A percentile compares a stretch with the other conserved stretches of the same genome.
Conservation (phyloP, 2,888 invertebrate genomes). For the Allolobophora icterica region DNA sequence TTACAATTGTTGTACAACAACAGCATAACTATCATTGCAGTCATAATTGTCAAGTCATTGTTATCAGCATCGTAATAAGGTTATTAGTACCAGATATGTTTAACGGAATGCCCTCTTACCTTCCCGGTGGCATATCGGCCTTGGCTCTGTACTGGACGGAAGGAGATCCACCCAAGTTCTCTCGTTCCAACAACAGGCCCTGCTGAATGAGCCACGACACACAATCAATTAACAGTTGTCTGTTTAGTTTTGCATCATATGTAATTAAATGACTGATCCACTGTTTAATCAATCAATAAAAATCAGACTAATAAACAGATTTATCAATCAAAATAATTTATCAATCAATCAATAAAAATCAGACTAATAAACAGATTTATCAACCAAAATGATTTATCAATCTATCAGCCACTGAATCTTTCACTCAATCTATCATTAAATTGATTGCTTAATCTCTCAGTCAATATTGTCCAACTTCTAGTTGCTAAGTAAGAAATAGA, state of each 20-base stretch:
- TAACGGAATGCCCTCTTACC: not conserved
- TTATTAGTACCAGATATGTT: not conserved
- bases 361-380: not conserved
- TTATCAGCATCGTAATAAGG: not conserved
- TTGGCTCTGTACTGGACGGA: not conserved
- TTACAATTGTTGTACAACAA: too few species aligned
- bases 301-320: not conserved
- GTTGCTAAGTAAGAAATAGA: not conserved
- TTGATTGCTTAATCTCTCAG: too few species aligned
- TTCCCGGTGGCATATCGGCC: not conserved
- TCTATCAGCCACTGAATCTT: not conserved
- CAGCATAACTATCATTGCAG: not conserved
- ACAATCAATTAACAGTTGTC: not conserved
- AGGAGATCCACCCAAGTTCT: not conserved
- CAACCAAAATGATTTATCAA: not conserved
- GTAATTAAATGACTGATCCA: not conserved
- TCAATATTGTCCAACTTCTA: too few species aligned
- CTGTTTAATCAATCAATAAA: not conserved
- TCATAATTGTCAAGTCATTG: not conserved
- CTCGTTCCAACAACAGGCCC: not conserved
- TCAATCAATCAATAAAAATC: not conserved
- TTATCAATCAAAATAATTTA: too few species aligned
- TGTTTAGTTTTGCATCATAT: not conserved
- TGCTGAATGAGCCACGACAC: not conserved
- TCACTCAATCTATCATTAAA: too few species aligned